Evolutionary conservation across 2,888 invertebrate genomes (phyloP), one percentile per base, ranked within the genome.

Genomic region (Polydrusus tereticollis): DNA sequence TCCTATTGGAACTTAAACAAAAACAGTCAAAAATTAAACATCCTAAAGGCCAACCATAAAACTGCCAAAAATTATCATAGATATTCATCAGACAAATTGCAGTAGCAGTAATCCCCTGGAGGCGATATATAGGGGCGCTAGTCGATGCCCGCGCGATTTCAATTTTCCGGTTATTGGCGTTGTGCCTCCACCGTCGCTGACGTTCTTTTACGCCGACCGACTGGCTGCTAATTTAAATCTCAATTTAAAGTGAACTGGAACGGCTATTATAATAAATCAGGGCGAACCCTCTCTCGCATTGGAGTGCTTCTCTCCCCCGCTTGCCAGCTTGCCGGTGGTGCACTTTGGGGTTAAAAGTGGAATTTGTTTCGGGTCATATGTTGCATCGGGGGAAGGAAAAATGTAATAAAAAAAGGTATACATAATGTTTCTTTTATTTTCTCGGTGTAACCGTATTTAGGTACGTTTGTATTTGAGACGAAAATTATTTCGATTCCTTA

Each of bases 141-240:
- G 72, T 69, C 75, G 74, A 79, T 82, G 78, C 79, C 79, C n/a
- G n/a, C n/a, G n/a, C 80, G 80, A 85, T 65, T 85, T 85, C 85
- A 86, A 86, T 86, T 85, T 86, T 86, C 84, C 85, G 85, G 83
- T 84, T 85, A 85, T 85, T 85, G 85, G 82, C 80, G 83, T 78
- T 80, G 78, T 78, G 81, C 81, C 80, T 80, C 81, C 47, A 64
- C 80, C 75, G 79, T 58, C 74, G 58, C 63, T 55, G 38, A 58
- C 67, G 65, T 68, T 62, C 60, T 69, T 69, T 55, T 55, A 63
- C 52, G 64, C 62, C 79, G 82, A 80, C 80, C 80, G 80, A 80
- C 80, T 81, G 78, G 78, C 75, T 82, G 84, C 84, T 85, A 85
- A 85, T 85, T 85, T 85, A 85, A 85, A 86, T 86, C 85, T 85